Conservation (phyloP, 2,797 vertebrate species). For the Dromococcyx pavoninus region DNA sequence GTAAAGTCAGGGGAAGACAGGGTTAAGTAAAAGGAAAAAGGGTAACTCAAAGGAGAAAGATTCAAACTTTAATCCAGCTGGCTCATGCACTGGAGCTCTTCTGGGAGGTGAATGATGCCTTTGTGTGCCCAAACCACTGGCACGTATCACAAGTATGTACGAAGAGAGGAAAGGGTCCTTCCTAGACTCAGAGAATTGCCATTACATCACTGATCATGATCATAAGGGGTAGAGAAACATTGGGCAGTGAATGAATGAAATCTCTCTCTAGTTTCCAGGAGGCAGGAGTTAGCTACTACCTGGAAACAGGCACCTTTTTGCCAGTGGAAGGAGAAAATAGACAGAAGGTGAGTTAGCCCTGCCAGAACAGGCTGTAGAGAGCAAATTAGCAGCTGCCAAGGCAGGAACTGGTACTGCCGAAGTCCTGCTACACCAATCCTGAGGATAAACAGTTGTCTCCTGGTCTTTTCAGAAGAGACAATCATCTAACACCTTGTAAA, state of each 20-base stretch:
- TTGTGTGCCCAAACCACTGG: not conserved
- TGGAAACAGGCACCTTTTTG: not conserved
- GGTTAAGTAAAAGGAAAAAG: not conserved
- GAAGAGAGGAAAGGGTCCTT: not conserved
- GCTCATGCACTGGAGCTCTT: not conserved
- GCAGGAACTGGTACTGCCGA: not conserved
- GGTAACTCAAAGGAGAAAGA: not conserved
- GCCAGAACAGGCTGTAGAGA: not conserved
- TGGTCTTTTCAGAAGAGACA: not conserved
- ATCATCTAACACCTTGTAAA: not conserved
- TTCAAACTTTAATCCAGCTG: not conserved
- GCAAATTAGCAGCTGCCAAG: not conserved
- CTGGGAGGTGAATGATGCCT: not conserved
- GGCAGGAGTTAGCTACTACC: not conserved
- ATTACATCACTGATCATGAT: rapidly evolving
- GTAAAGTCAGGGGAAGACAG: not conserved
- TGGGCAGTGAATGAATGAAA: not conserved
- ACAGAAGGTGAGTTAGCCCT: not conserved
- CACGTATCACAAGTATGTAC: not conserved
- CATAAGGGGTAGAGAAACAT: not conserved
- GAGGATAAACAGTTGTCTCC: not conserved
- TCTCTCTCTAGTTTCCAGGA: not conserved
- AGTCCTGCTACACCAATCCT: not conserved
- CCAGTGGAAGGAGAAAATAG: rapidly evolving
- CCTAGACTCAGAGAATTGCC: not conserved